Conservation (phyloP, 2,113 vertebrate species). For the Odobenus rosmarus region DNA sequence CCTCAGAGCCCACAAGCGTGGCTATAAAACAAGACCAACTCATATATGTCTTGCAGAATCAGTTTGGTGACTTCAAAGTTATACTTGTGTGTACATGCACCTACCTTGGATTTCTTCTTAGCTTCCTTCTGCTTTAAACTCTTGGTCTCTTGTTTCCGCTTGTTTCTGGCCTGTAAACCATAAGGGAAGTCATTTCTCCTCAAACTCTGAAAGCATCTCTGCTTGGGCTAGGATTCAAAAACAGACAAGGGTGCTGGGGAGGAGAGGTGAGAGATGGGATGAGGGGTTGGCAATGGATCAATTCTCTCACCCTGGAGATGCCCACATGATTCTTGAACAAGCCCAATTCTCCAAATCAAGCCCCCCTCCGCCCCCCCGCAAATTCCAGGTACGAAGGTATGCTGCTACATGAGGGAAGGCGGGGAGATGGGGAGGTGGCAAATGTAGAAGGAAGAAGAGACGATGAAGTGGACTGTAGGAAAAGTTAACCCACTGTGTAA, state of each 20-base stretch:
- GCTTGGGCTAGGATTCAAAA: slow-evolving; percentile 56
- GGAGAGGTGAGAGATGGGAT: slow-evolving; percentile 59
- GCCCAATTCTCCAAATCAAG: slow-evolving; percentile 32
- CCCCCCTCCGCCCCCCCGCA: not conserved
- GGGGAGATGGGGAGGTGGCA: not conserved
- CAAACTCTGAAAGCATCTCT: slow-evolving; percentile 70
- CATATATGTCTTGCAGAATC: not conserved
- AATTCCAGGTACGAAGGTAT: not conserved
- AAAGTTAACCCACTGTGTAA: not conserved
- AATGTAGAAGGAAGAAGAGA: not conserved
- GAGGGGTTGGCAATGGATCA: not conserved
- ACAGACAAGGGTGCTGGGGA: slow-evolving; percentile 38
- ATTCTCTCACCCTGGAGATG: slow-evolving; percentile 34
- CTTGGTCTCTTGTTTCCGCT: slow-evolving; percentile 92
- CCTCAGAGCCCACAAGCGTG: not conserved
- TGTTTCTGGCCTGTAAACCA: slow-evolving; percentile 91
- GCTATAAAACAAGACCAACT: not conserved
- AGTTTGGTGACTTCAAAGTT: slow-evolving; percentile 32
- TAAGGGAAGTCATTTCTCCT: slow-evolving; percentile 73
- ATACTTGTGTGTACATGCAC: not conserved
- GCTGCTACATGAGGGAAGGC: not conserved
- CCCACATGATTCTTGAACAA: slow-evolving; percentile 11
- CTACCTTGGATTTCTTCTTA: slow-evolving; percentile 92
- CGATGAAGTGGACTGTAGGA: not conserved
- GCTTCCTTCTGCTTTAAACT: slow-evolving; percentile 88